Conservation (phyloP, 2,888 invertebrate species). For the Clivina fossor region DNA sequence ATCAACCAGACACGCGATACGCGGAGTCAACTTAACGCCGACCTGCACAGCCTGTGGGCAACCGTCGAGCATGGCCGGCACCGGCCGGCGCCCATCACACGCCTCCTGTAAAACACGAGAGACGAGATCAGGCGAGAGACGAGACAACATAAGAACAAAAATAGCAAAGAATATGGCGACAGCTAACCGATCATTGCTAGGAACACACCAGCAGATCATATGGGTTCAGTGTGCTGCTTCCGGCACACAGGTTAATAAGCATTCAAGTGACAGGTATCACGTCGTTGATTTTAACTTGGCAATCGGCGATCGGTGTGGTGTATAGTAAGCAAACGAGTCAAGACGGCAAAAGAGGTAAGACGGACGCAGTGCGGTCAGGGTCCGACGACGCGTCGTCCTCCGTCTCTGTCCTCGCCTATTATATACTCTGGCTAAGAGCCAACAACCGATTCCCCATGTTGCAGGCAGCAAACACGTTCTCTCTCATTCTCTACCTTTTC, state of each 20-base stretch:
- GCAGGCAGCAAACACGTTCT: constrained; percentile 24
- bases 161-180: too few relatives aligned
- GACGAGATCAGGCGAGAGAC: too few relatives aligned
- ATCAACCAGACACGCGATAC: constrained; percentile 22
- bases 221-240: too few relatives aligned
- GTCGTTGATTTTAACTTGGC: too few relatives aligned
- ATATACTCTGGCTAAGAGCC: constrained; percentile 27
- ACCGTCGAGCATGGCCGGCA: constrained; percentile 30
- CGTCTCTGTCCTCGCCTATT: constrained; percentile 25
- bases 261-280: too few relatives aligned
- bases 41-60: constrained; percentile 28
- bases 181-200: too few relatives aligned
- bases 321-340: constrained; percentile 10
- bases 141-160: too few relatives aligned
- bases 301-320: constrained; percentile 1
- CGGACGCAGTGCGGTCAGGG: constrained; percentile 24
- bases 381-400: constrained; percentile 23
- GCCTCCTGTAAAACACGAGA: constrained; percentile 30
- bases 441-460: constrained; percentile 27
- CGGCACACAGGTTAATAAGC: too few relatives aligned
- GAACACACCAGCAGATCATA: too few relatives aligned
- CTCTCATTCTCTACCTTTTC: too few relatives aligned
- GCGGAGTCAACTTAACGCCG: constrained; percentile 24
- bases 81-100: constrained; percentile 28
- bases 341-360: constrained; percentile 1